These are phyloP conservation scores for Clivina fossor DNA, from an alignment of 2,888 invertebrate genomes.

Conservation along the genomic window DNA sequence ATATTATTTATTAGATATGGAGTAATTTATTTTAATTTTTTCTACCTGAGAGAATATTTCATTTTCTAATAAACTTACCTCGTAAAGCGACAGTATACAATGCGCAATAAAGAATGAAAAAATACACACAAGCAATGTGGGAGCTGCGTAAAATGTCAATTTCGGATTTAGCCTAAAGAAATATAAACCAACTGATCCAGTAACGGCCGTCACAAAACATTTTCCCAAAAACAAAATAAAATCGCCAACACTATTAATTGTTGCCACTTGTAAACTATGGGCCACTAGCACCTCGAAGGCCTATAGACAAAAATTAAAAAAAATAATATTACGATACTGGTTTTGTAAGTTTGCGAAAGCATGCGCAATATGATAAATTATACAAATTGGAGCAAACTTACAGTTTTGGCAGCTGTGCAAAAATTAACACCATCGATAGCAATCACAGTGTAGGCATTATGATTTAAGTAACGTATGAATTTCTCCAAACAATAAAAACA, in stretches of 20 bases:
- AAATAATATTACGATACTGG: slow-evolving; percentile 37
- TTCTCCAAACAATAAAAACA: slow-evolving; percentile 90
- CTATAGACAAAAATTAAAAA: slow-evolving; percentile 55
- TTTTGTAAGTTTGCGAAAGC: slow-evolving; percentile 19
- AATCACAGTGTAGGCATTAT: slow-evolving; percentile 93
- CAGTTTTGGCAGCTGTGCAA: slow-evolving; percentile 86
- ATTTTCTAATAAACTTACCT: slow-evolving; percentile 62
- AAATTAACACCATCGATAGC: slow-evolving; percentile 90
- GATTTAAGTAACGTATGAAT: slow-evolving; percentile 88
- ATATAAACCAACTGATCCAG: slow-evolving; percentile 76
- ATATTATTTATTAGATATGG: too few relatives aligned
- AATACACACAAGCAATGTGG: slow-evolving; percentile 79
- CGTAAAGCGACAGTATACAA: slow-evolving; percentile 89
- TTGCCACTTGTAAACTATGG: slow-evolving; percentile 84
- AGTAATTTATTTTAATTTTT: too few relatives aligned
- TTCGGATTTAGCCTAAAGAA: slow-evolving; percentile 72
- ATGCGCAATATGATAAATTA: slow-evolving; percentile 25
- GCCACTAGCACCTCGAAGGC: slow-evolving; percentile 82
- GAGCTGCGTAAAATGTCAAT: slow-evolving; percentile 81
- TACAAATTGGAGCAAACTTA: slow-evolving; percentile 52
- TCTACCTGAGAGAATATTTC: background rate
- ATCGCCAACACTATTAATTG: slow-evolving; percentile 90
- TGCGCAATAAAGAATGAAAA: slow-evolving; percentile 93
- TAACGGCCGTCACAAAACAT: slow-evolving; percentile 78
- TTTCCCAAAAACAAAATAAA: slow-evolving; percentile 90